Evolutionary conservation across 2,888 invertebrate species (phyloP).

Genomic region (Drosophila melanosoma): DNA sequence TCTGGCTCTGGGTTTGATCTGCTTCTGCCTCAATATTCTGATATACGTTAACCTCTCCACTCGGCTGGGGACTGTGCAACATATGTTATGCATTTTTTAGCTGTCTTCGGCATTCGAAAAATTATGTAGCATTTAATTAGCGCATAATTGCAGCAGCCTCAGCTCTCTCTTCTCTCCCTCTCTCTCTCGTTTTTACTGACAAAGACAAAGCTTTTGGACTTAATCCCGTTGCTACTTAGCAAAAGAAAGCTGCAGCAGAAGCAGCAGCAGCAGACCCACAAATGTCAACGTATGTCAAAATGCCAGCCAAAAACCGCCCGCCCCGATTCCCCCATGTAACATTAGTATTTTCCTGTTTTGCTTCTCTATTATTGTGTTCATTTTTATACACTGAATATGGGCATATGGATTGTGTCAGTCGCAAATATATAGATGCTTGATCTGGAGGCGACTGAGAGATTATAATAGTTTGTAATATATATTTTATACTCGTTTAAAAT

Average conservation of each 20-base stretch:
- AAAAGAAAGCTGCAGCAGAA: background rate
- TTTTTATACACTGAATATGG: background rate
- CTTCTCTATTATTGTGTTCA: background rate
- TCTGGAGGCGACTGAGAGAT: background rate
- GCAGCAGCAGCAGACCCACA: conserved; percentile 23
- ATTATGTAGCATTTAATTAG: conserved; percentile 82
- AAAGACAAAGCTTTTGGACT: conserved; percentile 33
- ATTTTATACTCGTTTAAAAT: too few relatives aligned
- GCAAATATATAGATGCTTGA: background rate
- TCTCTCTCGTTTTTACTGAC: conserved; percentile 20
- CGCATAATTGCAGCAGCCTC: conserved; percentile 73
- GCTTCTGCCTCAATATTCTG: conserved; percentile 29
- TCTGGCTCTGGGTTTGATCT: conserved; percentile 18
- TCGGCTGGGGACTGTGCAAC: conserved; percentile 56
- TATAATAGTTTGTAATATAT: background rate
- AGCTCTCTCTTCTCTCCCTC: conserved; percentile 30
- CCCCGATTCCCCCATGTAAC: background rate
- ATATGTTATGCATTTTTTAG: conserved; percentile 80
- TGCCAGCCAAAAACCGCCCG: conserved; percentile 25
- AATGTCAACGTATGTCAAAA: conserved; percentile 63
- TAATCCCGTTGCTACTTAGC: conserved; percentile 53
- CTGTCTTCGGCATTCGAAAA: conserved; percentile 77
- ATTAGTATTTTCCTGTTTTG: conserved; percentile 8
- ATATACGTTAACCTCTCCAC: conserved; percentile 11
- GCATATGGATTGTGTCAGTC: background rate